Conservation (phyloP, 1,140 invertebrate genomes). For the Caenorhabditis inopinata region DNA sequence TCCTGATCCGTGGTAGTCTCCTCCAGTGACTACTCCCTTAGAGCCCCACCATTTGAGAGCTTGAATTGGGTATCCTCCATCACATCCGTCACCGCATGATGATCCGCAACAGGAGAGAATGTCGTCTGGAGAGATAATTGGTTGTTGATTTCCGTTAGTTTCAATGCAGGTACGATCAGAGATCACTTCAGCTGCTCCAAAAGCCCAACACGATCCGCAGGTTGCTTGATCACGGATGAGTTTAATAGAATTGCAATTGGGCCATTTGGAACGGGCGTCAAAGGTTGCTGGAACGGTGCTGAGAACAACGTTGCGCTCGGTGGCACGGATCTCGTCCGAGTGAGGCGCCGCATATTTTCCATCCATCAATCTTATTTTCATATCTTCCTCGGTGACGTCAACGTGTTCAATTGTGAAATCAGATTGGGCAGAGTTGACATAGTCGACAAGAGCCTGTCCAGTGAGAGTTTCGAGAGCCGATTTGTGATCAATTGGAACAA, state of each 20-base stretch:
- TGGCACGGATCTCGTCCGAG: constrained; percentile 22
- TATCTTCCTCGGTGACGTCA: background rate
- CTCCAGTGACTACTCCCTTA: constrained; percentile 39
- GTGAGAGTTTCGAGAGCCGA: constrained; percentile 5
- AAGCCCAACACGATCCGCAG: constrained; percentile 40
- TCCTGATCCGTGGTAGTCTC: constrained; percentile 11
- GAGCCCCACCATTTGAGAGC: constrained; percentile 35
- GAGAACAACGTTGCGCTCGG: background rate
- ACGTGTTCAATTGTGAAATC: constrained; percentile 1
- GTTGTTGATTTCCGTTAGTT: constrained; percentile 24
- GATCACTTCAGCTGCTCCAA: constrained; percentile 36
- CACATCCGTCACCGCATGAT: constrained; percentile 36
- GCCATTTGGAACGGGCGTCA: constrained; percentile 37
- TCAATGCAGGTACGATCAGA: constrained; percentile 42
- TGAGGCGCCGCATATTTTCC: background rate
- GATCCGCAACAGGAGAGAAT: constrained; percentile 31
- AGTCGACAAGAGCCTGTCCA: constrained; percentile 24
- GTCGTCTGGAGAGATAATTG: constrained; percentile 30
- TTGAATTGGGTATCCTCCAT: constrained; percentile 30
- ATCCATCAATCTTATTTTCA: constrained; percentile 1
- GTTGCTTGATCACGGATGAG: constrained; percentile 22
- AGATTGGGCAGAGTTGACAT: constrained; percentile 24
- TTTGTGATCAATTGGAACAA: constrained; percentile 18
- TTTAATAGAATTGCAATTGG: constrained; percentile 33
- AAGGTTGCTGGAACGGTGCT: constrained; percentile 3